Percentiles rank a stretch among this genome's conserved stretches.
Evolutionary conservation across 1,140 invertebrate genomes (phyloP).

Genomic region (Melitaea cinxia): DNA sequence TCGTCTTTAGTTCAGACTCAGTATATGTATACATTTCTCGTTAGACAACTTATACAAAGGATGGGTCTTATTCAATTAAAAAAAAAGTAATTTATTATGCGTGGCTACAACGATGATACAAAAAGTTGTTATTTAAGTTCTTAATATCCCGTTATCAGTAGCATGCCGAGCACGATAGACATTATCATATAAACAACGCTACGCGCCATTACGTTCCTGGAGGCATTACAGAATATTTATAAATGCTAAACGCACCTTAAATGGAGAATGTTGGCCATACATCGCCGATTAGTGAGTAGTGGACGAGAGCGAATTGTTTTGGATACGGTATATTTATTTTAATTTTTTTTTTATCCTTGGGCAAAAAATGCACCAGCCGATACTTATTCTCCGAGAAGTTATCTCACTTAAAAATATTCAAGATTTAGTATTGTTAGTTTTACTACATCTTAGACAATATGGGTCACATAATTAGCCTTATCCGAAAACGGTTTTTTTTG

Average conservation of each 20-base stretch:
- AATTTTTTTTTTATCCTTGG: neutral
- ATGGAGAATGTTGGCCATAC: constrained; percentile 57
- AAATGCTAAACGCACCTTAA: constrained; percentile 69
- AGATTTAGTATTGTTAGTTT: no score
- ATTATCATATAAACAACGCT: constrained; percentile 71
- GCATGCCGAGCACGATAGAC: constrained; percentile 50
- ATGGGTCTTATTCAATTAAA: no score
- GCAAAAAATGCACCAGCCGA: no score
- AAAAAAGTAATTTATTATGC: neutral
- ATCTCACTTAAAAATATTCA: no score
- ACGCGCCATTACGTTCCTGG: constrained; percentile 59
- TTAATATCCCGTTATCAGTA: constrained; percentile 17
- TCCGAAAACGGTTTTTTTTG: no score
- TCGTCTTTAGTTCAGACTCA: no score
- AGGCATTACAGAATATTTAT: constrained; percentile 67
- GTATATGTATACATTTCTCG: no score
- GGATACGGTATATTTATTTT: constrained; percentile 37
- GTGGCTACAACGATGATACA: neutral
- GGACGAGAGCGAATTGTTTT: neutral
- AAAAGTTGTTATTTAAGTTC: neutral
- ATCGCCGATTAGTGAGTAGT: constrained; percentile 40
- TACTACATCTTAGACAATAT: no score
- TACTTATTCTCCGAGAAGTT: no score
- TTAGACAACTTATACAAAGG: no score
- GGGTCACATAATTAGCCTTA: no score